Evolutionary conservation across 2,888 invertebrate species (phyloP).

Genomic region (Andrena fulva): DNA sequence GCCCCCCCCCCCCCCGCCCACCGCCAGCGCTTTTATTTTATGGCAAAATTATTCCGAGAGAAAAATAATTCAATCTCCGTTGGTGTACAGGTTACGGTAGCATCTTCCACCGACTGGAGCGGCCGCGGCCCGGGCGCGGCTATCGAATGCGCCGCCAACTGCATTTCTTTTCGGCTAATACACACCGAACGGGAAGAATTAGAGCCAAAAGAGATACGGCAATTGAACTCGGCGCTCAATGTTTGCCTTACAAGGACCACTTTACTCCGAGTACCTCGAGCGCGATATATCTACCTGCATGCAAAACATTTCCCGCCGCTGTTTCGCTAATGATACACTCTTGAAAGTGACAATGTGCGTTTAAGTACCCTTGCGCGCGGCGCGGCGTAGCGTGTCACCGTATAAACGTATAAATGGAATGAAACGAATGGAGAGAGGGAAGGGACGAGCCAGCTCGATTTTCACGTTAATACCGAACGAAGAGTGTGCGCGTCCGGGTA

Average conservation of each 20-base stretch:
- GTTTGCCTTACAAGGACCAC: not conserved
- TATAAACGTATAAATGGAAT: conserved; percentile 15
- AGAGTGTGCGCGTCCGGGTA: not conserved
- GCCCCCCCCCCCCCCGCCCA: not conserved
- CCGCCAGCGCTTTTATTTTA: conserved; percentile 76
- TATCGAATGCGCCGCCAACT: not conserved
- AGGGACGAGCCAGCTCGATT: conserved; percentile 2
- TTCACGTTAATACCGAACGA: not conserved
- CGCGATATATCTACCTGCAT: not conserved
- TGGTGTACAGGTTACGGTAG: conserved; percentile 63
- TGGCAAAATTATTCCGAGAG: conserved; percentile 79
- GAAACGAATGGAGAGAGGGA: conserved; percentile 9
- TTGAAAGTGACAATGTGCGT: conserved; percentile 19
- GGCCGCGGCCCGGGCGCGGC: not conserved
- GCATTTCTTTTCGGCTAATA: conserved; percentile 34
- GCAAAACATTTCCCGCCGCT: conserved; percentile 43
- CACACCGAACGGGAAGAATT: conserved; percentile 17
- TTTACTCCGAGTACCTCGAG: not conserved
- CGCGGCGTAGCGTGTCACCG: conserved; percentile 4
- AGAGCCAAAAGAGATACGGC: not conserved
- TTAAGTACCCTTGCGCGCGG: conserved; percentile 2
- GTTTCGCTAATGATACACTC: conserved; percentile 27
- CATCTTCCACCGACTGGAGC: conserved; percentile 48
- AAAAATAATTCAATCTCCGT: conserved; percentile 81
- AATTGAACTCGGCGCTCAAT: not conserved